Conservation (phyloP, 1,140 invertebrate species). For the Drosophila sechellia region DNA sequence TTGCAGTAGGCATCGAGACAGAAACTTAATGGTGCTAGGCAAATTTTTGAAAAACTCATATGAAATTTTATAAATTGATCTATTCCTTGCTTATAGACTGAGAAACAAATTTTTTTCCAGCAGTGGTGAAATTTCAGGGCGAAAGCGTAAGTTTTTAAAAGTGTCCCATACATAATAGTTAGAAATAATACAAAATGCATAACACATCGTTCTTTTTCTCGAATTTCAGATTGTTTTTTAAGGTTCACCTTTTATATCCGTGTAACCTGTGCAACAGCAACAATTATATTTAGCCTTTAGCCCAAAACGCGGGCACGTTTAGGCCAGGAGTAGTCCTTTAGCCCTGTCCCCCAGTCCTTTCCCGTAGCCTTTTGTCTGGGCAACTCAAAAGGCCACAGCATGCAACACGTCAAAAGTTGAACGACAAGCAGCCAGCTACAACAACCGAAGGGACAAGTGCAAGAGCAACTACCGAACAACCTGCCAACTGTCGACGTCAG, state of each 20-base stretch:
- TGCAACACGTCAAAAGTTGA: conserved; percentile 79
- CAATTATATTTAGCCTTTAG: conserved; percentile 78
- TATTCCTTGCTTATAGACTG: too few relatives aligned
- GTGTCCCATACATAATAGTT: too few relatives aligned
- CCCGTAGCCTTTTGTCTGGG: conserved; percentile 60
- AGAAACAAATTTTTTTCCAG: too few relatives aligned
- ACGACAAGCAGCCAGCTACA: conserved; percentile 58
- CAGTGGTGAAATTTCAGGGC: too few relatives aligned
- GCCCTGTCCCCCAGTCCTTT: conserved; percentile 18
- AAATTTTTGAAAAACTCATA: too few relatives aligned
- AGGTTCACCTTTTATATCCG: background rate
- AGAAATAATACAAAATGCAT: too few relatives aligned
- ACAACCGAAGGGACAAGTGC: conserved; percentile 41
- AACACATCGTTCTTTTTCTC: too few relatives aligned
- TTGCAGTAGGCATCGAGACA: too few relatives aligned
- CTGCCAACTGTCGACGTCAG: conserved; percentile 55
- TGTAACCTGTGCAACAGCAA: conserved; percentile 59
- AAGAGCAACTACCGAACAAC: conserved; percentile 32
- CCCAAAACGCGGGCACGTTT: conserved; percentile 67
- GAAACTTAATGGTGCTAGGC: too few relatives aligned
- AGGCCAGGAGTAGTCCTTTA: conserved; percentile 13
- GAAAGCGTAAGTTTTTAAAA: too few relatives aligned
- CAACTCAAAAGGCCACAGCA: conserved; percentile 47
- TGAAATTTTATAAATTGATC: too few relatives aligned
- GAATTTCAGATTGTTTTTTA: too few relatives aligned